Percentiles rank a stretch among this genome's conserved stretches.
These are phyloP conservation scores for Pelusios castaneus DNA, from an alignment of 2,113 vertebrate genomes.

Conservation along the genomic window DNA sequence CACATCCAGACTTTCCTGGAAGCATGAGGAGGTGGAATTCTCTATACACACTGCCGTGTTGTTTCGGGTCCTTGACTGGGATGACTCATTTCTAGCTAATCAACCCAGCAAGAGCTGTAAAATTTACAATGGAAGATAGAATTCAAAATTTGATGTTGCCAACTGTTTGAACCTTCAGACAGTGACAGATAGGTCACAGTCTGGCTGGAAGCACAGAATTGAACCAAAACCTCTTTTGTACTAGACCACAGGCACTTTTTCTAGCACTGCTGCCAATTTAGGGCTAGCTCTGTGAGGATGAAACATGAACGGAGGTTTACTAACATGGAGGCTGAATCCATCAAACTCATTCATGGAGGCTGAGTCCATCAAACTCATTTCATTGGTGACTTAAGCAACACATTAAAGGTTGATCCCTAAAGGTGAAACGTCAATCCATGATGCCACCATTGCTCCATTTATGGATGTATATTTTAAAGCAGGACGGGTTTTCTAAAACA, in stretches of 20 bases:
- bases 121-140: neutral
- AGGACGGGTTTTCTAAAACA: neutral
- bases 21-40: neutral
- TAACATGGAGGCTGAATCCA: neutral
- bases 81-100: neutral
- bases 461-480: rapidly evolving
- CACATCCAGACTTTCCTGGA: neutral
- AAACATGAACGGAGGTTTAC: neutral
- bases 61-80: neutral
- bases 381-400: neutral
- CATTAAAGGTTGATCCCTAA: neutral
- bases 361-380: neutral
- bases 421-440: neutral
- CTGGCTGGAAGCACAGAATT: rapidly evolving
- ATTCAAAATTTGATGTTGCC: rapidly evolving
- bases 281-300: neutral
- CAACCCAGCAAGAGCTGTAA: rapidly evolving
- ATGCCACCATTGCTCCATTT: neutral
- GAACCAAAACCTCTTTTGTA: neutral
- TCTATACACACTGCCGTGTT: neutral
- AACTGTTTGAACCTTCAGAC: neutral
- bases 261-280: rapidly evolving
- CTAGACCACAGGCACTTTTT: neutral
- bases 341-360: neutral
- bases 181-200: neutral